Base-by-base conservation (phyloP, 1,140 invertebrate genomes). In the Apocrypta bakeri region DNA sequence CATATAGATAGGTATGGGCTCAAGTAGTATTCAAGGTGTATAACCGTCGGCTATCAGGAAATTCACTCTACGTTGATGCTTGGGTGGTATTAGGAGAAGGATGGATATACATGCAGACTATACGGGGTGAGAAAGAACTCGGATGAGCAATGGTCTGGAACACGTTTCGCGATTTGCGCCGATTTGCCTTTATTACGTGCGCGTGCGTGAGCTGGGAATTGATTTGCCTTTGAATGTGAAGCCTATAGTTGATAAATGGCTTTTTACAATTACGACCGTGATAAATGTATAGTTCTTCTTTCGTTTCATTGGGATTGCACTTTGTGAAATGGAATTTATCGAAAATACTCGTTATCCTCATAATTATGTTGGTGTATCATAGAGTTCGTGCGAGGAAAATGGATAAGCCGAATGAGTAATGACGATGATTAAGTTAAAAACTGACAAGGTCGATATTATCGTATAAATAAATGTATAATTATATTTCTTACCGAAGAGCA, bases 21-120 rank as follows among this genome's bases (percentile, higher is more conserved):
- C 33, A 37, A 37, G 31, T 33, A 71, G 66, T 56, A 8, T n/a
- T 4, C 61, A 63, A 25, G 14, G 17, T 12, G 12, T 42, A 42
- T 7, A 80, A 64, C 73, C 61, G 2, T 71, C 3, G 68, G 74
- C 75, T 56, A 82, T 82, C 75, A 31, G 56, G 31, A 82, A 76
- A 76, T 78, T 21, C 29, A 72, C 27, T 29, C 25, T 4, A 17
- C 21, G 42, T 24, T 69, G 56, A 81, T 21, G 73, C 42, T 56
- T 40, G 64, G 64, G 80, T 82, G 63, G 73, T 29, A 81, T 68
- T 31, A 56, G 48, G 48, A 56, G 48, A 6, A 56, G 48, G 48
- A n/a, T 56, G 6, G 3, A 21, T 2, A 21, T 21, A 21, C 14
- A 56, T 21, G 12, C 4, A 3, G 48, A 21, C 48, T 56, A 14